Base-by-base conservation (phyloP, 2,888 invertebrate species). In the Steinernema carpocapsae region DNA sequence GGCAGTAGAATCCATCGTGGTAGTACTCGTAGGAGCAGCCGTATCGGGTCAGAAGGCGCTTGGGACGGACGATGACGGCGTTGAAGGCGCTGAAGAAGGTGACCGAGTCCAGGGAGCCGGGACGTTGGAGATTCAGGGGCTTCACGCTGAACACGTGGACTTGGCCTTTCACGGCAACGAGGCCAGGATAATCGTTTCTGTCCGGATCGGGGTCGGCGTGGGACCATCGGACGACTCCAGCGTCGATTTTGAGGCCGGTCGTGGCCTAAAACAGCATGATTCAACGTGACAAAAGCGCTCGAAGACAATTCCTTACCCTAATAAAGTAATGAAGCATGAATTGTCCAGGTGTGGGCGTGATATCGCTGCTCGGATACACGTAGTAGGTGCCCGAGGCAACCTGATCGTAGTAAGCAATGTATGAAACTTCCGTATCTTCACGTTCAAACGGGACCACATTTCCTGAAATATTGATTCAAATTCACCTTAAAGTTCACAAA, bases 11-110 rank as follows among this genome's bases (percentile, higher is more conserved):
- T 51, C 76, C 74, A 17, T 82, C 82, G 43, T 72, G 72, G 56
- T 79, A 74, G 75, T 81, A 82, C 52, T 80, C 79, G 56, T 78
- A 80, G 17, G 77, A 74, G 73, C 82, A 82, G 45, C 79, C 79
- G 73, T 72, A 82, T 6, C 82, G 76, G 24, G 71, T 76, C 19
- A 72, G 75, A 42, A 82, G 70, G 4, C 76, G 72, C 19, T 72
- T 45, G 37, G 79, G 77, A 32, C 82, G 71, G n/a, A 17, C 29
- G 32, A 64, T n/a, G 64, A 64, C 29, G 26, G 17, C 10, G 32
- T 32, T 32, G 32, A 32, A 29, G 3, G 37, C 37, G 29, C 32
- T 64, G 64, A 29, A 64, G 64, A 64, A 64, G 14, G 64, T 7
- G 32, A 64, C 29, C 32, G 64, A 32, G 32, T 26, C 24, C 29